Evolutionary conservation across 1,140 invertebrate species (phyloP).

Genomic region (Lerema accius): DNA sequence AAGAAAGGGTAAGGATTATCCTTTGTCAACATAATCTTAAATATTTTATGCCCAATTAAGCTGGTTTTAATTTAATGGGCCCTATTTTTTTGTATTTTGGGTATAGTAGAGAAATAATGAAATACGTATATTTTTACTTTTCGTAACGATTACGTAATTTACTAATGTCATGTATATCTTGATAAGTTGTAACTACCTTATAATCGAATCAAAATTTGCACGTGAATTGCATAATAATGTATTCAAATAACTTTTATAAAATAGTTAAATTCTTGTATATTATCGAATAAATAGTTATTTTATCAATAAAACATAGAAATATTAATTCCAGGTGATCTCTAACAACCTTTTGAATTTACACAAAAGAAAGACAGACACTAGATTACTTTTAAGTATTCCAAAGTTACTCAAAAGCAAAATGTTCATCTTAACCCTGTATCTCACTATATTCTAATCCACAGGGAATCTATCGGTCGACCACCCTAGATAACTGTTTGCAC

Average conservation of each 20-base stretch:
- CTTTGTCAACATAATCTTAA: slow-evolving; percentile 75
- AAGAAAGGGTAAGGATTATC: slow-evolving; percentile 71
- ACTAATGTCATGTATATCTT: neutral
- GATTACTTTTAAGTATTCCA: too few species aligned
- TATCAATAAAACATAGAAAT: too few species aligned
- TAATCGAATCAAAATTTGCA: neutral
- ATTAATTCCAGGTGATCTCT: too few species aligned
- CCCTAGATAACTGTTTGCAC: slow-evolving; percentile 72
- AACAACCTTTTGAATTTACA: too few species aligned
- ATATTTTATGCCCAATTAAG: slow-evolving; percentile 72
- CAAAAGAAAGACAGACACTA: too few species aligned
- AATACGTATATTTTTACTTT: too few species aligned
- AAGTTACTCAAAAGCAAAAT: too few species aligned
- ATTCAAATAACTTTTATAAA: too few species aligned
- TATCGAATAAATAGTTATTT: too few species aligned
- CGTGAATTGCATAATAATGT: neutral
- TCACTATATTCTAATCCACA: slow-evolving; percentile 21
- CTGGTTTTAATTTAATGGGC: slow-evolving; percentile 49
- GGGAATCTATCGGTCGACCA: slow-evolving; percentile 48
- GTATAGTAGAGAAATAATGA: neutral
- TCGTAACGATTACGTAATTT: too few species aligned
- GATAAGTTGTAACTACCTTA: neutral
- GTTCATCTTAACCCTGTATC: slow-evolving; percentile 34
- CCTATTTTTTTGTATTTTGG: slow-evolving; percentile 53
- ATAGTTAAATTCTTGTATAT: too few species aligned